A percentile compares a stretch with the other conserved stretches of the same genome.
phyloP scores from a whole-genome alignment of 2,113 vertebrate species.

The Plecturocebus donacophilus region DNA sequence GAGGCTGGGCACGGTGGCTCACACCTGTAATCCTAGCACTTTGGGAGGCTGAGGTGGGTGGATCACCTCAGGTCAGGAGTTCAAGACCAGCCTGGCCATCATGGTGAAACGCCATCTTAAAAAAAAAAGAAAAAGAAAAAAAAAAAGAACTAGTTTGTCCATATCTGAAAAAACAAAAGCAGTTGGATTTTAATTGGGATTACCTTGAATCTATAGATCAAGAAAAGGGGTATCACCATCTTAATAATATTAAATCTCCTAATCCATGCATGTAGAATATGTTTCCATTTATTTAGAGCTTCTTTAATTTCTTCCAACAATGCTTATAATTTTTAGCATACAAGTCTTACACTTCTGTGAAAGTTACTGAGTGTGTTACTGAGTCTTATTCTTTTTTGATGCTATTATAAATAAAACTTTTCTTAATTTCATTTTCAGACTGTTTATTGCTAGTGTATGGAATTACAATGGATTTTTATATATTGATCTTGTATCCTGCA shows the following conservation, averaged over 20 bases:
- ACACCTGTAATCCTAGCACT: too few species aligned
- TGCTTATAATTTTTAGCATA: not conserved
- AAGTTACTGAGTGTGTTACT: not conserved
- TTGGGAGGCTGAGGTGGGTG: too few species aligned
- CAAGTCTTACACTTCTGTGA: not conserved
- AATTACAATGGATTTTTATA: not conserved
- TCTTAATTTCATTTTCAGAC: not conserved
- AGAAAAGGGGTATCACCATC: not conserved
- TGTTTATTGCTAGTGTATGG: not conserved
- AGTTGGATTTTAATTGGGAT: not conserved
- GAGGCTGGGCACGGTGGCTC: too few species aligned
- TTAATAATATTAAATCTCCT: constrained; percentile 4
- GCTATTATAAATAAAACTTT: not conserved
- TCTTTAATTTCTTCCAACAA: not conserved
- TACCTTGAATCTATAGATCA: not conserved
- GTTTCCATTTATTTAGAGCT: not conserved
- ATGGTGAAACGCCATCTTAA: too few species aligned
- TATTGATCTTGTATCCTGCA: not conserved
- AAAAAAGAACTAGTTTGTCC: not conserved
- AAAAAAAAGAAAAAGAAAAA: too few species aligned
- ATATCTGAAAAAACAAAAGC: not conserved
- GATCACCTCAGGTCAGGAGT: too few species aligned
- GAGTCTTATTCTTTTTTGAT: not conserved
- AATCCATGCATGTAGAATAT: not conserved
- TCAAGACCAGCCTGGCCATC: too few species aligned